Conservation (phyloP, 2,113 vertebrate species). For the Recurvirostra avosetta region DNA sequence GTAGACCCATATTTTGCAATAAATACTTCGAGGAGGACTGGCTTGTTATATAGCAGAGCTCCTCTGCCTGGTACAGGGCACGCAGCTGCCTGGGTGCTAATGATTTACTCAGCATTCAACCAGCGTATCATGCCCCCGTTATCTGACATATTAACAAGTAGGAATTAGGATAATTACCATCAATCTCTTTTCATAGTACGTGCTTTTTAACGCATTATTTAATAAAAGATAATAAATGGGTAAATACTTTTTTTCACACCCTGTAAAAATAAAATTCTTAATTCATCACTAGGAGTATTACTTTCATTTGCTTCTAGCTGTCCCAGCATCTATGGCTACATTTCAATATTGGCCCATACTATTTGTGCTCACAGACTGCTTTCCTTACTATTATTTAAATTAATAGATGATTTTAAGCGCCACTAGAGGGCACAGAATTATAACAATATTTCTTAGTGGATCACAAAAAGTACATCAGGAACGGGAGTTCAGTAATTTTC, state of each 20-base stretch:
- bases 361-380: not conserved
- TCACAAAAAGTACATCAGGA: not conserved
- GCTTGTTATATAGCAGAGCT: not conserved
- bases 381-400: not conserved
- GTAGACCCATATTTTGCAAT: not conserved
- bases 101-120: not conserved
- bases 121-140: not conserved
- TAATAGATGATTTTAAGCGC: conserved; percentile 29
- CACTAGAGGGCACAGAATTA: conserved; percentile 81
- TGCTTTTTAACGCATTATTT: not conserved
- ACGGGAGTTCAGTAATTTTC: not conserved
- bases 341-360: not conserved
- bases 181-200: not conserved
- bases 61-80: not conserved
- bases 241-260: not conserved
- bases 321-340: not conserved
- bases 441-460: conserved; percentile 55
- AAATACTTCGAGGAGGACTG: not conserved
- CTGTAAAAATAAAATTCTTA: not conserved
- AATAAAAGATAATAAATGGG: not conserved
- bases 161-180: not conserved
- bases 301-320: not conserved
- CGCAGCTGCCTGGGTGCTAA: not conserved
- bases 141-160: not conserved
- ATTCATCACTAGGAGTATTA: not conserved